Evolutionary conservation across 2,797 vertebrate species (phyloP).

Genomic region (Arremon aurantiirostris): DNA sequence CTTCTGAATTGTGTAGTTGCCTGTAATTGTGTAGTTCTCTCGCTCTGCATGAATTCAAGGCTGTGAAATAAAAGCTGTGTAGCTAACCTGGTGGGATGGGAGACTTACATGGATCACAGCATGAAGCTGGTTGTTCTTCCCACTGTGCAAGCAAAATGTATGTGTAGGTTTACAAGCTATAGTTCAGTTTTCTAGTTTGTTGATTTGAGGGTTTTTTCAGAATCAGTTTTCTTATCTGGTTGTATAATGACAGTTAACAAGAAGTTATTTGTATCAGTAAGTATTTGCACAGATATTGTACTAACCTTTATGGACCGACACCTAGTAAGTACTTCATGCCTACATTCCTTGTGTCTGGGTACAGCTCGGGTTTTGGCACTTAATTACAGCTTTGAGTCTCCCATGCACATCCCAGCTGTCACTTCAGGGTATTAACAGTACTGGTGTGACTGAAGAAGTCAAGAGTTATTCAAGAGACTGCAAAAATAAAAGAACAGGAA

Average conservation of each 20-base stretch:
- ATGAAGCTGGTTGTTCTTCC: neutral
- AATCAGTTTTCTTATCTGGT: neutral
- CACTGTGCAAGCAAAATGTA: neutral
- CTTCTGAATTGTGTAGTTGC: neutral
- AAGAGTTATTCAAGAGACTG: neutral
- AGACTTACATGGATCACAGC: neutral
- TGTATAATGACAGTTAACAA: neutral
- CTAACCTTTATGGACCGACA: neutral
- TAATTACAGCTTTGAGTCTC: neutral
- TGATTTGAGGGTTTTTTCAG: neutral
- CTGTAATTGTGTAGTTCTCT: neutral
- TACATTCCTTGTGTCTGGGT: neutral
- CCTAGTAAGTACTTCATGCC: neutral
- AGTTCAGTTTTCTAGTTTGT: neutral
- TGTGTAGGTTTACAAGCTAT: neutral
- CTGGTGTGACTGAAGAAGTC: neutral
- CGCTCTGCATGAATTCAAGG: neutral
- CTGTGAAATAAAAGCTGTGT: neutral
- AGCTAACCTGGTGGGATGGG: neutral
- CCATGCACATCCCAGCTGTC: neutral
- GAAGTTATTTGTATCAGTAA: neutral
- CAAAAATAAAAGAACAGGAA: neutral
- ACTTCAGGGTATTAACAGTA: neutral
- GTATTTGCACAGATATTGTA: neutral
- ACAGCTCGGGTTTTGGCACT: neutral